These are phyloP conservation scores for Cochlearius cochlearius DNA, from an alignment of 2,113 vertebrate genomes.

Conservation along the genomic window DNA sequence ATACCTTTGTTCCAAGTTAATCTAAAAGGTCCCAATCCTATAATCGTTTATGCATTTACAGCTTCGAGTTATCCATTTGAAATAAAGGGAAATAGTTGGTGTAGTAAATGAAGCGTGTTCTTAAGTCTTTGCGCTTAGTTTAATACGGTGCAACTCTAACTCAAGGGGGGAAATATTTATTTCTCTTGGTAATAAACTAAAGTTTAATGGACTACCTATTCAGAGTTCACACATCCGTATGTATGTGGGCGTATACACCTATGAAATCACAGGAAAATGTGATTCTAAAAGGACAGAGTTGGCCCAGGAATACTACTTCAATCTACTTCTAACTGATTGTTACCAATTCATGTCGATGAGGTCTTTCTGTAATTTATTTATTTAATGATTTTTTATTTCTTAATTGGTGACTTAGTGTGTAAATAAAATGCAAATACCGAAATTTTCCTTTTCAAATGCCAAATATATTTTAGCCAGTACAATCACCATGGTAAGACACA, in stretches of 20 bases:
- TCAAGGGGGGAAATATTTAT: not conserved
- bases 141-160: not conserved
- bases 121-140: not conserved
- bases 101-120: not conserved
- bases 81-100: not conserved
- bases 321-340: not conserved
- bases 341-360: not conserved
- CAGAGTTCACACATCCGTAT: not conserved
- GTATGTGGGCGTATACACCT: not conserved
- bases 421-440: not conserved
- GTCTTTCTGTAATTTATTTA: not conserved
- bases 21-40: not conserved
- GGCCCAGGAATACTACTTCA: not conserved
- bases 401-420: not conserved
- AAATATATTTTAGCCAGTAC: not conserved
- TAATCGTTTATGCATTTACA: not conserved
- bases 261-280: not conserved
- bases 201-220: not conserved
- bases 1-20: not conserved
- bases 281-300: not conserved
- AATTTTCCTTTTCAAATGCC: not conserved
- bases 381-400: not conserved
- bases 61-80: not conserved
- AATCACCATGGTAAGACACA: not conserved
- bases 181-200: not conserved